These are phyloP conservation scores for Corythoichthys haematopterus DNA, from an alignment of 2,113 vertebrate species.

Conservation along the genomic window DNA sequence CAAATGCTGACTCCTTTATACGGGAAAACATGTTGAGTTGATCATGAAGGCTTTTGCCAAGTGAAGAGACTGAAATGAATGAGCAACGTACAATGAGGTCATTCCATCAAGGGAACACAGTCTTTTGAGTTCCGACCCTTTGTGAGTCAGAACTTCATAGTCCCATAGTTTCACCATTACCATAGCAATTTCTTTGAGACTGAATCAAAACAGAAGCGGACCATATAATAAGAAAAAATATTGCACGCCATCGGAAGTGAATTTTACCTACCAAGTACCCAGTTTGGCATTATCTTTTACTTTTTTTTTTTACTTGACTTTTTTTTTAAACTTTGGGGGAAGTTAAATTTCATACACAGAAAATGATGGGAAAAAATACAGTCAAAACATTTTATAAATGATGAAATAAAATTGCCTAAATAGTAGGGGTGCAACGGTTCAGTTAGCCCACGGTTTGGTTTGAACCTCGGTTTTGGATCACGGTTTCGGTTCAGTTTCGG, in stretches of 20 bases:
- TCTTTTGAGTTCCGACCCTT: not conserved
- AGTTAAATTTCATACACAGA: too few relatives aligned
- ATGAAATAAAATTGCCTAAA: too few relatives aligned
- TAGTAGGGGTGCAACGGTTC: too few relatives aligned
- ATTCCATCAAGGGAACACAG: not conserved
- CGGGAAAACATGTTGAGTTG: conserved; percentile 1
- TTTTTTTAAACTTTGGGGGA: not conserved
- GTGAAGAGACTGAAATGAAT: not conserved
- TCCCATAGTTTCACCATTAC: not conserved
- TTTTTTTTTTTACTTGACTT: not conserved
- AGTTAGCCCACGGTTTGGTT: too few relatives aligned
- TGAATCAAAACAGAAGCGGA: not conserved
- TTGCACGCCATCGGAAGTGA: not conserved
- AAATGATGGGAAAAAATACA: too few relatives aligned
- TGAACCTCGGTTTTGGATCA: too few relatives aligned
- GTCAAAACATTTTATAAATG: too few relatives aligned
- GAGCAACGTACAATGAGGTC: not conserved
- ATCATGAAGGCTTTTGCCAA: not conserved
- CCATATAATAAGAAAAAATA: not conserved
- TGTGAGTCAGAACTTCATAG: not conserved
- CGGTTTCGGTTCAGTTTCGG: too few relatives aligned
- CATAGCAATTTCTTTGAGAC: not conserved
- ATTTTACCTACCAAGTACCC: not conserved
- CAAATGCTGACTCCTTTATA: not conserved
- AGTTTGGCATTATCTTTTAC: not conserved